Conservation (phyloP, 2,797 vertebrate species). For the Enteromius afrohamiltoni region DNA sequence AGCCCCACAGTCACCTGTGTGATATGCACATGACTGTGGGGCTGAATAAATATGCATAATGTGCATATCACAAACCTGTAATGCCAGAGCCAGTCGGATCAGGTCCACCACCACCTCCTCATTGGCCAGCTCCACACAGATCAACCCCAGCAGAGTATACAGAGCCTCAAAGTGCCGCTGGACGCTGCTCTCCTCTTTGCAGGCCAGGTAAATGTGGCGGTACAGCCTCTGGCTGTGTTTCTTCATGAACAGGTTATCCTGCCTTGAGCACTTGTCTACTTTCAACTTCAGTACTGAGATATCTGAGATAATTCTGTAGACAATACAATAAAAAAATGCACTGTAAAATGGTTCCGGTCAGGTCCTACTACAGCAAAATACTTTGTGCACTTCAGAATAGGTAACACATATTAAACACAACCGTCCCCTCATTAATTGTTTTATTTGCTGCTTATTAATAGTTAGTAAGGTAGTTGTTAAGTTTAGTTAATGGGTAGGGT, state of each 20-base stretch:
- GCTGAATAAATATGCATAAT: no score
- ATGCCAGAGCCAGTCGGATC: slow-evolving; percentile 85
- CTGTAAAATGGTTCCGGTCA: slow-evolving; percentile 4
- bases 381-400: background rate
- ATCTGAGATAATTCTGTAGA: slow-evolving; percentile 78
- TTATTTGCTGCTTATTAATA: no score
- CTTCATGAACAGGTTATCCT: slow-evolving; percentile 91
- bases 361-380: background rate
- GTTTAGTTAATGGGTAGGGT: no score
- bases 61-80: slow-evolving; percentile 79
- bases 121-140: slow-evolving; percentile 86
- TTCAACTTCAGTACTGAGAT: slow-evolving; percentile 84
- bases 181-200: slow-evolving; percentile 83
- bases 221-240: slow-evolving; percentile 91
- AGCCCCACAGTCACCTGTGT: background rate
- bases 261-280: slow-evolving; percentile 86
- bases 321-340: background rate
- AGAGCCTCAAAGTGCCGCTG: slow-evolving; percentile 84
- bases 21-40: no score
- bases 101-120: slow-evolving; percentile 92
- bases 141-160: slow-evolving; percentile 81
- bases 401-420: no score
- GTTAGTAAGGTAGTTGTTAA: no score
- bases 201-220: slow-evolving; percentile 87
- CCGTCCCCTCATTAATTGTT: no score